A percentile compares a stretch with the other conserved stretches of the same genome.
phyloP scores from a whole-genome alignment of 1,140 invertebrate species.

The Atta colombica region DNA sequence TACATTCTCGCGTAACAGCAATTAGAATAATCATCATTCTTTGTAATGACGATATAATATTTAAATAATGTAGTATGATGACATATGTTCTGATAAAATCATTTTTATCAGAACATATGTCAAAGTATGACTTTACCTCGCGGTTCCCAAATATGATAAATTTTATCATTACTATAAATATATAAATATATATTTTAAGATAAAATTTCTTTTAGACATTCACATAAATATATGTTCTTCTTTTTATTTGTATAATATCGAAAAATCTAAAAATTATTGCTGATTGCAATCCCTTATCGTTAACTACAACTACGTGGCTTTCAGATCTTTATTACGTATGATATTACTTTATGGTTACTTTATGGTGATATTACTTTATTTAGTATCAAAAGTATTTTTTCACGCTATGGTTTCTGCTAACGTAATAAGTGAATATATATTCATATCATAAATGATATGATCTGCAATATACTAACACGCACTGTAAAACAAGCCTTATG shows the following conservation, averaged over 20 bases:
- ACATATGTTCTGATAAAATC: too few relatives aligned
- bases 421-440: background rate
- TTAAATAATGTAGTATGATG: conserved; percentile 13
- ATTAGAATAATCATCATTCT: background rate
- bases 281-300: conserved; percentile 10
- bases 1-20: background rate
- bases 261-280: conserved; percentile 2
- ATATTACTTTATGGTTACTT: background rate
- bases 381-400: conserved; percentile 20
- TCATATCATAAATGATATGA: background rate
- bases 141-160: background rate
- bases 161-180: background rate
- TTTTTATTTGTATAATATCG: background rate
- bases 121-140: background rate
- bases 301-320: conserved; percentile 3
- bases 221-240: background rate
- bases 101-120: background rate
- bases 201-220: background rate
- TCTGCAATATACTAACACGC: background rate
- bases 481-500: conserved; percentile 14
- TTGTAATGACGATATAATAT: background rate
- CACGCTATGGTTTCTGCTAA: background rate
- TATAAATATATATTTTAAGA: background rate
- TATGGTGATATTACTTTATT: background rate
- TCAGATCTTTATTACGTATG: background rate